Evolutionary conservation across 2,113 vertebrate genomes (phyloP), one percentile per base, ranked within the genome.

Genomic region (Murina feae): DNA sequence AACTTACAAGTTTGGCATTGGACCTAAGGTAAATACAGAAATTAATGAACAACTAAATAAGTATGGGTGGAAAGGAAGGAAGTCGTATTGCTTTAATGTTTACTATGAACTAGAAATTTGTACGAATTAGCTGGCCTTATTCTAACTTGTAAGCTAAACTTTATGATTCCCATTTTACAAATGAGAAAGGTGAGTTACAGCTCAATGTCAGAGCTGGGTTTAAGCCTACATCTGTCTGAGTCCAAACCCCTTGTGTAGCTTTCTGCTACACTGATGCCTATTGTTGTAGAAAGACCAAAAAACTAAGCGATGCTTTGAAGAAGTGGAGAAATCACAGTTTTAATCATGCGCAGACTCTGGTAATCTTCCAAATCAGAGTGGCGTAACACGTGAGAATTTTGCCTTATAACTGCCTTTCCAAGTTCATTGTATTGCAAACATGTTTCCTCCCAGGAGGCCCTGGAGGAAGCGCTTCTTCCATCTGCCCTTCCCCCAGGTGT

Each of bases 91-190:
- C 44, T 92, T 93, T 47, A 89, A 81, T 13, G 35, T 32, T 90
- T 82, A 68, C 37, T 69, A 30, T 42, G 51, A 12, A 74, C n/a
- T 58, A 90, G 78, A 20, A 42, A 76, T 51, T 78, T 81, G 12
- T 47, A 79, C 14, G 1, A 88, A 85, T 91, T 88, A 74, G 44
- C 65, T 93, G 81, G 20, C 30, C 47, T 90, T 92, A 69, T 65
- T 88, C 21, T 58, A 86, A 76, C 30, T 79, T 92, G 0, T 63
- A 58, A 83, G 25, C 17, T 32, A 74, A 74, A 37, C 32, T 76
- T 93, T 93, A 55, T 78, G 66, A 82, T 66, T 44, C 23, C 28
- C 75, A 79, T 83, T 91, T 86, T 79, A 82, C 28, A 86, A 76
- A 20, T 44, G 20, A 93, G 23, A 81, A 88, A 51, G 12, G 6